phyloP scores from a whole-genome alignment of 30 jellyfish, hydroid and myxozoan genomes.

The Hydractinia symbiolongicarpus region DNA sequence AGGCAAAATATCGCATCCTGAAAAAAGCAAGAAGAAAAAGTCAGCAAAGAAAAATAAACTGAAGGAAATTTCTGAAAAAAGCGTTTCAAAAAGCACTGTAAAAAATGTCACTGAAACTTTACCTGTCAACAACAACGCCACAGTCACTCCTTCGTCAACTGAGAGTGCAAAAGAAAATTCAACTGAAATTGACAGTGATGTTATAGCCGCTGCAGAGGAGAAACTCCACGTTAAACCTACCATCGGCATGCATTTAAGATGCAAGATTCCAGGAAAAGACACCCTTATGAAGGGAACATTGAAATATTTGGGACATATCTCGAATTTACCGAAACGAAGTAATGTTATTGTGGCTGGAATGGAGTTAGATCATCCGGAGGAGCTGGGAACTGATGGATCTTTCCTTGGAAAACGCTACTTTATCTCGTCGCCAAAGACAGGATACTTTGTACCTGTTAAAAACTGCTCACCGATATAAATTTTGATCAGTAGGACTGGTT shows the following conservation, averaged over 20 bases:
- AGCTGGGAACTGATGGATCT: slow-evolving; percentile 98
- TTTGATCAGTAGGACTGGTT: no score
- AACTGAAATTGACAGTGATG: slow-evolving; percentile 19
- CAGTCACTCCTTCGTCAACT: slow-evolving; percentile 5
- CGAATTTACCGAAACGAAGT: slow-evolving; percentile 81
- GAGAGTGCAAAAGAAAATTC: neutral
- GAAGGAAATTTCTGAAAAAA: neutral
- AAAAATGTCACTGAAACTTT: slow-evolving; percentile 1
- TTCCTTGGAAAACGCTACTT: slow-evolving; percentile 93
- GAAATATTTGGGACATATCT: slow-evolving; percentile 83
- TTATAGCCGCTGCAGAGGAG: slow-evolving; percentile 53
- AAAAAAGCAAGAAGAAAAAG: slow-evolving; percentile 19
- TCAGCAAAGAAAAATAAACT: slow-evolving; percentile 17
- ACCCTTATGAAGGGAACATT: slow-evolving; percentile 64
- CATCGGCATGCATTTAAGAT: slow-evolving; percentile 68
- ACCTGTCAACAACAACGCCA: neutral
- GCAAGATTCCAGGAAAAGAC: slow-evolving; percentile 87
- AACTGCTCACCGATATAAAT: slow-evolving; percentile 67
- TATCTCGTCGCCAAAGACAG: slow-evolving; percentile 69
- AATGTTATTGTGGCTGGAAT: slow-evolving; percentile 90
- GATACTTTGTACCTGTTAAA: slow-evolving; percentile 89
- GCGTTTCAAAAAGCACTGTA: slow-evolving; percentile 7
- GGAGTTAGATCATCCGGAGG: slow-evolving; percentile 88
- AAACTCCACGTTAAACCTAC: slow-evolving; percentile 56
- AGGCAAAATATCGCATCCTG: slow-evolving; percentile 14